Percentiles rank a stretch among this genome's conserved stretches.
Conservation (phyloP, 2,797 vertebrate genomes). For the Malacoctenus gilli region DNA sequence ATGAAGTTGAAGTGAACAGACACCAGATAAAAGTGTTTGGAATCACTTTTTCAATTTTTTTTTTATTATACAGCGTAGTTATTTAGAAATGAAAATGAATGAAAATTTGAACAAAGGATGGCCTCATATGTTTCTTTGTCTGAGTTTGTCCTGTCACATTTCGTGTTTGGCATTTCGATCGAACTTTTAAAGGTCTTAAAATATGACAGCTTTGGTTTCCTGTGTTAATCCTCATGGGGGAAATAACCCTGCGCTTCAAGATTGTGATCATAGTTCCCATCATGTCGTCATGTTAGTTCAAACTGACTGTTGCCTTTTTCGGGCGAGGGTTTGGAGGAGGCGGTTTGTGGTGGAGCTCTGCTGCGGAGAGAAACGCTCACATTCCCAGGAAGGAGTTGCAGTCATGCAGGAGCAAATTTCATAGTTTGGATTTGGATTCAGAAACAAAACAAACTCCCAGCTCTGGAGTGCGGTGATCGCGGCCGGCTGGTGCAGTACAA, state of each 20-base stretch:
- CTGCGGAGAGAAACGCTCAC: not conserved
- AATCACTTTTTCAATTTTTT: no score
- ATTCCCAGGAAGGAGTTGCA: conserved; percentile 14
- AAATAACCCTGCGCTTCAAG: conserved; percentile 5
- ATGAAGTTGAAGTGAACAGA: no score
- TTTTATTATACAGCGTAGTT: no score
- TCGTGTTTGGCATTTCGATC: not conserved
- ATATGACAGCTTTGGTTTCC: not conserved
- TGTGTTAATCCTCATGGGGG: conserved; percentile 2
- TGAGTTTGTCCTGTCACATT: no score
- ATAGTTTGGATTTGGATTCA: not conserved
- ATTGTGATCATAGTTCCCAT: conserved; percentile 24
- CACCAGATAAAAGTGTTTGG: no score
- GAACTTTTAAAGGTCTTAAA: conserved; percentile 4
- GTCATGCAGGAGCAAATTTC: not conserved
- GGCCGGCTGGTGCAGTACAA: not conserved
- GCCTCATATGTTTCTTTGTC: no score
- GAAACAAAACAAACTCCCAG: not conserved
- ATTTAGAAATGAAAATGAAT: no score
- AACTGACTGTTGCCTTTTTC: not conserved
- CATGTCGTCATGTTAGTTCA: not conserved
- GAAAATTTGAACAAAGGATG: no score
- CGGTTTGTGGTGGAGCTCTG: conserved; percentile 1
- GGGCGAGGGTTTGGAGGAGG: not conserved
- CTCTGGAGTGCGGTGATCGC: not conserved